Evolutionary conservation across 2,888 invertebrate genomes (phyloP).

Genomic region (Athalia rosae): DNA sequence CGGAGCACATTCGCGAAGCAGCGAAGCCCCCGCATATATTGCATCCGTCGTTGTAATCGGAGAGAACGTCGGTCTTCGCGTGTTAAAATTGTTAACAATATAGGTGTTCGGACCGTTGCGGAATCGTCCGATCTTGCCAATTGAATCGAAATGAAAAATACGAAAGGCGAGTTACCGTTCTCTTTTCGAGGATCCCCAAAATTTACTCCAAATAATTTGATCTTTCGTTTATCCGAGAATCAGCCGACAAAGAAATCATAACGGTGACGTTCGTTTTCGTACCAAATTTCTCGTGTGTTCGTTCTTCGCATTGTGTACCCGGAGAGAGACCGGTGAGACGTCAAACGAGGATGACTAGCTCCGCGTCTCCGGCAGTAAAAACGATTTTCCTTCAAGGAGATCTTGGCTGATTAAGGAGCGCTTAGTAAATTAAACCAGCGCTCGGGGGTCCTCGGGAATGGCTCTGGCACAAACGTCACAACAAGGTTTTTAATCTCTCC

Average conservation of each 20-base stretch:
- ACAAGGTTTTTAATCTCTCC: constrained; percentile 1
- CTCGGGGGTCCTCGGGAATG: neutral
- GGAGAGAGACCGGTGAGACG: constrained; percentile 1
- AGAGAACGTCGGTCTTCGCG: constrained; percentile 27
- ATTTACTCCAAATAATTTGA: no score
- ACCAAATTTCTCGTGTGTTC: neutral
- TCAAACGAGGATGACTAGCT: constrained; percentile 17
- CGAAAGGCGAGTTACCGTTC: no score
- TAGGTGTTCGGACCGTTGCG: constrained; percentile 18
- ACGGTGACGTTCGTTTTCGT: neutral
- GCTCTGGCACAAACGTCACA: neutral
- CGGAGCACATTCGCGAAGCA: neutral
- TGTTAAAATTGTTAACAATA: constrained; percentile 13
- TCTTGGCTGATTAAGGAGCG: constrained; percentile 24
- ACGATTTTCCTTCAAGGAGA: constrained; percentile 26
- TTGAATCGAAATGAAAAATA: constrained; percentile 28
- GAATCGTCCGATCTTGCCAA: constrained; percentile 20
- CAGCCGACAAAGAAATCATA: no score
- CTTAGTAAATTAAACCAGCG: constrained; percentile 28
- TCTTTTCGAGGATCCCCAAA: no score
- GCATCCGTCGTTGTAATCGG: constrained; percentile 34
- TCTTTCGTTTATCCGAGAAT: no score
- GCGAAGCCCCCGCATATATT: constrained; percentile 34
- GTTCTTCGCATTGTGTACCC: neutral
- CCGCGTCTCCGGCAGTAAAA: constrained; percentile 17